These are phyloP conservation scores for Spodoptera frugiperda DNA, from an alignment of 1,140 invertebrate species.

Conservation along the genomic window DNA sequence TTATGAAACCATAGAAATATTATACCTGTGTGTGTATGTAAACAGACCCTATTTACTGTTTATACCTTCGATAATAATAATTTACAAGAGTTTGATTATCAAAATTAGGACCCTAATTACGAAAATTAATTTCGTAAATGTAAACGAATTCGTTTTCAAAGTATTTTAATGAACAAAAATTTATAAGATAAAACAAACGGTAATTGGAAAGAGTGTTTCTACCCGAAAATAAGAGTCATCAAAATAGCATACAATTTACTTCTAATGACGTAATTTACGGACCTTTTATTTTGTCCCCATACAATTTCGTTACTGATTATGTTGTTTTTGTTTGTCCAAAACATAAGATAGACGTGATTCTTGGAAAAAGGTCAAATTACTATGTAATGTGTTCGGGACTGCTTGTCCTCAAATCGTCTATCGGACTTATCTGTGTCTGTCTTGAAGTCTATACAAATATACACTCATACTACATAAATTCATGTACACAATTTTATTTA, in stretches of 20 bases:
- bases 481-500: too few species aligned
- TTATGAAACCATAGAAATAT: too few species aligned
- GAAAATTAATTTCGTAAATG: constrained; percentile 14
- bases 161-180: constrained; percentile 21
- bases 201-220: constrained; percentile 27
- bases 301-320: not conserved
- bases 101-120: not conserved
- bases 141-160: constrained; percentile 9
- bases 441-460: too few species aligned
- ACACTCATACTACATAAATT: too few species aligned
- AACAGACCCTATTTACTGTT: not conserved
- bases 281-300: not conserved
- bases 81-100: not conserved
- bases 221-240: constrained; percentile 4
- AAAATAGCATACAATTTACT: constrained; percentile 9
- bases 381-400: too few species aligned
- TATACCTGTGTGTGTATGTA: too few species aligned
- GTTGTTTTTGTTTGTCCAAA: not conserved
- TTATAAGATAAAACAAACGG: constrained; percentile 15
- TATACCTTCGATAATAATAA: not conserved
- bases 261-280: constrained; percentile 22
- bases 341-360: not conserved
- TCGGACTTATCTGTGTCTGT: too few species aligned
- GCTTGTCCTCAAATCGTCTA: too few species aligned
- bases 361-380: not conserved